These are phyloP conservation scores for Phrynocephalus guinanensis DNA, from an alignment of 2,797 vertebrate genomes.

Conservation along the genomic window DNA sequence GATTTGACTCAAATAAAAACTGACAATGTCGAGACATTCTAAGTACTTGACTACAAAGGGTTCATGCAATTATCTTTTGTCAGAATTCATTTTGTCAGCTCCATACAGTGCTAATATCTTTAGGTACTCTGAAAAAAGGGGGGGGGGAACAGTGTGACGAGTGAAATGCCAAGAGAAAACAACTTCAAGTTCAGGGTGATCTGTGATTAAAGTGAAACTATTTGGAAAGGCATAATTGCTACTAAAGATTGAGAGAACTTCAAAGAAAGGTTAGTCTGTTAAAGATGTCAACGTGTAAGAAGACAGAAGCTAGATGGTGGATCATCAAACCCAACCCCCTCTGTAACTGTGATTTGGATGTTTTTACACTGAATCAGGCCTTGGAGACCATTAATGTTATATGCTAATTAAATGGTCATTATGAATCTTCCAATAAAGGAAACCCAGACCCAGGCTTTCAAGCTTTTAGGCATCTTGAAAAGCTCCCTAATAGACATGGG, in stretches of 20 bases:
- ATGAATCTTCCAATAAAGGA: neutral
- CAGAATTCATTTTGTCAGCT: constrained; percentile 77
- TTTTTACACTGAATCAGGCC: neutral
- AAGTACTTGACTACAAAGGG: constrained; percentile 57
- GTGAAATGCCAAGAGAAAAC: constrained; percentile 15
- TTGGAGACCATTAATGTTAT: neutral
- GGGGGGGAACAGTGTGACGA: constrained; percentile 40
- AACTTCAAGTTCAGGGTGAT: constrained; percentile 17
- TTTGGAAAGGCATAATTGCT: constrained; percentile 9
- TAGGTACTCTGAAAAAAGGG: constrained; percentile 53
- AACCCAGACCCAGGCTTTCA: neutral
- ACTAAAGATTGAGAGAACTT: rapidly evolving
- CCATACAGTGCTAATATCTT: constrained; percentile 41
- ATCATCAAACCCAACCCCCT: neutral
- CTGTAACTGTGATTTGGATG: neutral
- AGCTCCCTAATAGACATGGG: too few species aligned
- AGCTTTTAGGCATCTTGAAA: neutral
- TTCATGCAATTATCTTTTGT: constrained; percentile 76
- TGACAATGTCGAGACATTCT: constrained; percentile 68
- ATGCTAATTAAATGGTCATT: neutral
- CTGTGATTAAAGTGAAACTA: constrained; percentile 9
- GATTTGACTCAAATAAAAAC: constrained; percentile 74
- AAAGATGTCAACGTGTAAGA: neutral
- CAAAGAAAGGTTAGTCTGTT: constrained; percentile 6
- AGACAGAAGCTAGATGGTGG: neutral